A percentile compares a stretch with the other conserved stretches of the same genome.
phyloP scores from a whole-genome alignment of 2,113 vertebrate species.

The Solea solea region DNA sequence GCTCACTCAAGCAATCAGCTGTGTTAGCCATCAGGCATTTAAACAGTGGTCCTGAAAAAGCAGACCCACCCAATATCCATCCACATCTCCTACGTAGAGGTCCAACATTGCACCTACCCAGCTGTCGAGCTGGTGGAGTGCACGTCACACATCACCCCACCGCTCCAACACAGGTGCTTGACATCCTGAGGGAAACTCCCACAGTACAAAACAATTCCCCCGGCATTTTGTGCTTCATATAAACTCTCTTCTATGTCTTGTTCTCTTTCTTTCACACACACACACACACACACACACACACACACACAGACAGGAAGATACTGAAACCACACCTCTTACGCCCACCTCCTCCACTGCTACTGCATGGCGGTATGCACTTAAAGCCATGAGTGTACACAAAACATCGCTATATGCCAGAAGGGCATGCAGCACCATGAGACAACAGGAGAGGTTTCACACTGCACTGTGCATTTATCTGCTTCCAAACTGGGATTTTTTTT shows the following conservation, averaged over 20 bases:
- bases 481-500: conserved; percentile 26
- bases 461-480: conserved; percentile 34
- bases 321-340: conserved; percentile 57
- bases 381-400: conserved; percentile 48
- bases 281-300: conserved; percentile 40
- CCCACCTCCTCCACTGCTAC: conserved; percentile 58
- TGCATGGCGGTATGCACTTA: conserved; percentile 51
- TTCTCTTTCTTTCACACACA: conserved; percentile 45
- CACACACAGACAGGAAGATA: conserved; percentile 58
- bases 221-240: conserved; percentile 43
- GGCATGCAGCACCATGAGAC: conserved; percentile 54
- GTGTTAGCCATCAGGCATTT: conserved; percentile 64
- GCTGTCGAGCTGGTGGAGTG: conserved; percentile 65
- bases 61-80: conserved; percentile 62
- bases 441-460: conserved; percentile 47
- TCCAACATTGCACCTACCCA: conserved; percentile 63
- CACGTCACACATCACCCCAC: conserved; percentile 68
- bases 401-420: conserved; percentile 18
- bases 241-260: conserved; percentile 55
- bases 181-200: conserved; percentile 74
- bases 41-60: conserved; percentile 68
- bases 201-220: conserved; percentile 69
- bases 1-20: conserved; percentile 44
- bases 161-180: conserved; percentile 65
- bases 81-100: conserved; percentile 61